Conservation (phyloP, 2,888 invertebrate genomes). For the Dendrolimus pini region DNA sequence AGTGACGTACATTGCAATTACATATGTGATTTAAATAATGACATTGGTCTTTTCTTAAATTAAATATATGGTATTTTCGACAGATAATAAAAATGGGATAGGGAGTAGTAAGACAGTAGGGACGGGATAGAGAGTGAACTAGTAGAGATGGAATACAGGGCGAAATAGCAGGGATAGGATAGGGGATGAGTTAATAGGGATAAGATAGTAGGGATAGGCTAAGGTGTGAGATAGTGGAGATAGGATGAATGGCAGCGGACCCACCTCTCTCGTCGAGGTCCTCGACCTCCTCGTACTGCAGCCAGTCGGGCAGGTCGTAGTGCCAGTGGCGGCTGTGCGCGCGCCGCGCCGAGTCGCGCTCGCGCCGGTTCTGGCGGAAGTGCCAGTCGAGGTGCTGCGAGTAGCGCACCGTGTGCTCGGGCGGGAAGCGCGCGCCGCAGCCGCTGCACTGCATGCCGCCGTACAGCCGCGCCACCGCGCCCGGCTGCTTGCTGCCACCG, state of each 20-base stretch:
- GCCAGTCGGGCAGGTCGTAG: slow-evolving; percentile 93
- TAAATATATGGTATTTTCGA: no score
- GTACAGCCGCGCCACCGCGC: slow-evolving; percentile 83
- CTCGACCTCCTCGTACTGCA: slow-evolving; percentile 95
- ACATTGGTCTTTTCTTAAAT: no score
- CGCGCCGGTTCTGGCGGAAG: slow-evolving; percentile 93
- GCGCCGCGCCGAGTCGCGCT: slow-evolving; percentile 89
- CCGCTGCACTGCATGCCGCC: slow-evolving; percentile 97
- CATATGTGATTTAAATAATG: no score
- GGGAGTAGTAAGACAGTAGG: no score
- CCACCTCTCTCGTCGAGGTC: slow-evolving; percentile 91
- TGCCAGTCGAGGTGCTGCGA: slow-evolving; percentile 99
- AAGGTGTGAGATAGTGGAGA: no score
- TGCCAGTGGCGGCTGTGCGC: slow-evolving; percentile 93
- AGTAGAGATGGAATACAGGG: no score
- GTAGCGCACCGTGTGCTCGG: slow-evolving; percentile 92
- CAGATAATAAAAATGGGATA: no score
- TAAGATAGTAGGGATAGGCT: no score
- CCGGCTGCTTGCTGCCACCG: slow-evolving; percentile 80
- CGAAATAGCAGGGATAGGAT: no score
- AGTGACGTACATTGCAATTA: no score
- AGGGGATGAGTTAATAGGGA: no score
- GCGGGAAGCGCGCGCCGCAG: slow-evolving; percentile 95
- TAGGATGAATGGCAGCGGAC: slow-evolving; percentile 4
- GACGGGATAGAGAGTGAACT: no score